Evolutionary conservation across 2,888 invertebrate genomes (phyloP).

Genomic region (Zhuqinia jingwanae): DNA sequence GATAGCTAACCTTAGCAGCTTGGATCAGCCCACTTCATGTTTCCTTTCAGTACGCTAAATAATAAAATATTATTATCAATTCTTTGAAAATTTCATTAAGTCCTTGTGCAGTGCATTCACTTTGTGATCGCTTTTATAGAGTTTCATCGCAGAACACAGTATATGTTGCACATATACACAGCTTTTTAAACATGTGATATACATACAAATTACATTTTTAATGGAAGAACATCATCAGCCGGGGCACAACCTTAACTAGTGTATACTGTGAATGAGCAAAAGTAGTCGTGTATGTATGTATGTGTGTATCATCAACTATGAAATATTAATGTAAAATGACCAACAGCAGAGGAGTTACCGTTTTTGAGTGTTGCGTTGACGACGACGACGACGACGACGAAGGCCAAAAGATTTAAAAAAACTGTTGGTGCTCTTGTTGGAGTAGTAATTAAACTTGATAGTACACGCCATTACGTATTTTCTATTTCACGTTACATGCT

Average conservation of each 20-base stretch:
- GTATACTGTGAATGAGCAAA: no score
- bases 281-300: no score
- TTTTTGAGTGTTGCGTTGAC: conserved; percentile 5
- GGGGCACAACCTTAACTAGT: no score
- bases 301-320: no score
- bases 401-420: conserved; percentile 26
- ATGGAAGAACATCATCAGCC: conserved; percentile 5
- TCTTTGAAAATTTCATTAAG: conserved; percentile 50
- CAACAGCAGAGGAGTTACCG: conserved; percentile 22
- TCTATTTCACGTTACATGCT: conserved; percentile 28
- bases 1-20: conserved; percentile 52
- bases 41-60: conserved; percentile 57
- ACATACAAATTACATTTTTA: conserved; percentile 56
- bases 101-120: conserved; percentile 15
- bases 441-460: conserved; percentile 40
- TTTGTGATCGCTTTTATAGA: conserved; percentile 37
- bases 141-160: not conserved
- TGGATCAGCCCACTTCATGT: conserved; percentile 69
- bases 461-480: conserved; percentile 33
- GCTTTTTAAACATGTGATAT: conserved; percentile 35
- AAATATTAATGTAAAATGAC: no score
- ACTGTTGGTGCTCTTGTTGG: conserved; percentile 39
- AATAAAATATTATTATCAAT: conserved; percentile 55
- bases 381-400: no score
- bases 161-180: no score